phyloP scores from a whole-genome alignment of 1,140 invertebrate species.

The Neodiprion virginianus region DNA sequence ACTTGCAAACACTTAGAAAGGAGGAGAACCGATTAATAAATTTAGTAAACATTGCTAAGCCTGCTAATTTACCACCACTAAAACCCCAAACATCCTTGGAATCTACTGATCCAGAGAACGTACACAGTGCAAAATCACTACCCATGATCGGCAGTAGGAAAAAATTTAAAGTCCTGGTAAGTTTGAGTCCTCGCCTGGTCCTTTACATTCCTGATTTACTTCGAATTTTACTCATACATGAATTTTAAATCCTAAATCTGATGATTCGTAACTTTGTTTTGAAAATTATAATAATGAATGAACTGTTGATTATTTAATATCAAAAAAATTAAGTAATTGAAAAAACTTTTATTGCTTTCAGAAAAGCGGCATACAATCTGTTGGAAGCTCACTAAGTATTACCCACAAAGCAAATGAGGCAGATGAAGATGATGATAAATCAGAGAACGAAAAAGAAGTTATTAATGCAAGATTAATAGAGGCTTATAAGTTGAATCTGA shows the following conservation, averaged over 20 bases:
- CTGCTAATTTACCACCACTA: constrained; percentile 69
- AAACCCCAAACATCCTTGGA: constrained; percentile 32
- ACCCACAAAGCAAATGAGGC: not conserved
- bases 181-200: not conserved
- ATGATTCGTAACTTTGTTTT: too few species aligned
- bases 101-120: constrained; percentile 1
- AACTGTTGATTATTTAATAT: not conserved
- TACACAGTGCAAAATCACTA: not conserved
- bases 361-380: not conserved
- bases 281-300: not conserved
- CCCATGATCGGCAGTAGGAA: not conserved
- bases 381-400: not conserved
- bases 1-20: constrained; percentile 72
- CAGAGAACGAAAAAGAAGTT: not conserved
- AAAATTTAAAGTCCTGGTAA: not conserved
- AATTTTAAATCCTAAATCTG: too few species aligned
- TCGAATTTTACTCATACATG: too few species aligned
- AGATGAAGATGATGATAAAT: not conserved
- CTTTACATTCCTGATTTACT: too few species aligned
- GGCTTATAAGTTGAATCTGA: constrained; percentile 5
- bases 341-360: not conserved
- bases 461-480: not conserved
- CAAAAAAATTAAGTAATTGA: not conserved
- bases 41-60: constrained; percentile 81
- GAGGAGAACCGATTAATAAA: constrained; percentile 75